Base-by-base conservation (phyloP, 2,888 invertebrate species). In the Gortyna flavago region DNA sequence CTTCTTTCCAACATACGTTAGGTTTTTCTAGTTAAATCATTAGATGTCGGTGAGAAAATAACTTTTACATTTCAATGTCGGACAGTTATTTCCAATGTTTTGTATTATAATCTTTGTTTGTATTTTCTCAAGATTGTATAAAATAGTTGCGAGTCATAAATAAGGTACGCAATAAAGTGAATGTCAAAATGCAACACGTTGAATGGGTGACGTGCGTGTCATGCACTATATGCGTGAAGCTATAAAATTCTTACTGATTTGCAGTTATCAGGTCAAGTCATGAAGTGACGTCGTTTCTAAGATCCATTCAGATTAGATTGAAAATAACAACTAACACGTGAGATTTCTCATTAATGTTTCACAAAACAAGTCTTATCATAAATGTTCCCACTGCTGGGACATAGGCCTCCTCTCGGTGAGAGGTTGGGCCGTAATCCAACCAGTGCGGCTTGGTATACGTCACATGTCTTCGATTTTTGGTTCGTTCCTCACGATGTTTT, bases 131-230 rank as follows among this genome's bases (percentile, higher is more conserved):
- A 51, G 29, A 59, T 25, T 51, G 48, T 78, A 25, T 41, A 25
- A 11, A 41, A 41, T 41, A 66, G n/a, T 18, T 72, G 69, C 44
- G 11, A 67, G 35, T 74, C 38, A 75, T 75, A 57, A 72, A 48
- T 48, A 61, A 29, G 59, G 59, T 62, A 54, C 66, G 66, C 65
- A 72, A 65, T 62, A 54, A 25, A 83, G 38, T 74, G 51, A 65
- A 78, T 73, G 75, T 64, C 61, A 67, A 73, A 78, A 70, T 71
- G 59, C 11, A 69, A 48, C 32, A 72, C 51, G 41, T 85, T 88
- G 82, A 87, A 88, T 89, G 85, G 54, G 76, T 90, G 90, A 90
- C 88, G 87, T 80, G 57, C n/a, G 79, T 77, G 35, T 57, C 89
- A 91, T 84, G 89, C 87, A 75, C 51, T 44, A 16, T 32, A 59